Evolutionary conservation across 1,140 invertebrate genomes (phyloP), one percentile per base, ranked within the genome.

Genomic region (Arctopsyche grandis): DNA sequence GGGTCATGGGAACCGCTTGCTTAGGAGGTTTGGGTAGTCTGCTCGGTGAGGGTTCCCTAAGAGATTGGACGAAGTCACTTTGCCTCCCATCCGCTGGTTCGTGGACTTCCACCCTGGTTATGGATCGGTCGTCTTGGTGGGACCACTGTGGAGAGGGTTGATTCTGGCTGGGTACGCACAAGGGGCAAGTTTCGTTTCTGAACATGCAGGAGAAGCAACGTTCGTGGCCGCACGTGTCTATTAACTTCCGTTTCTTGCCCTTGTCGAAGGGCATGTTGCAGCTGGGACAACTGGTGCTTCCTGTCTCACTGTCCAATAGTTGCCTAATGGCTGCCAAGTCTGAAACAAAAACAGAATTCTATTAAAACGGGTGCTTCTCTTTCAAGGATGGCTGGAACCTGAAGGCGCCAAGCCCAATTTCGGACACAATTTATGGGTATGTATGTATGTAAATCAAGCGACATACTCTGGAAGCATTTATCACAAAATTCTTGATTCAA

Each of bases 181-280:
- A 90, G n/a, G 96, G 95, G 86, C 96, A 98, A 26, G 92, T 90
- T 86, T 97, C 96, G 88, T 94, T 96, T 83, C 93, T 93, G 89
- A 97, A 97, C 91, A 97, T 94, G 87, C 96, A 98, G 80, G 94
- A 93, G 89, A 97, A 98, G 88, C 96, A 98, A 60, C 96, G 90
- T 85, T 97, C 96, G 90, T 98, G 97, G 80, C 96, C 96, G 88
- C 96, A 98, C 73, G 94, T 93, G 88, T 98, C 97, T 85, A 97
- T 97, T 83, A 98, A 89, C 85, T 95, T 94, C 86, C 97, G 91
- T 88, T 97, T 97, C 88, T 97, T 97, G 87, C 96, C 96, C 88
- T 96, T 96, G 88, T 98, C 96, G 89, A 97, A 98, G 80, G 96
- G 96, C 92, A 97, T 96, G 86, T 94, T 93, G 89, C 94, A 95